Evolutionary conservation across 2,888 invertebrate genomes (phyloP).

Genomic region (Coelopa pilipes): DNA sequence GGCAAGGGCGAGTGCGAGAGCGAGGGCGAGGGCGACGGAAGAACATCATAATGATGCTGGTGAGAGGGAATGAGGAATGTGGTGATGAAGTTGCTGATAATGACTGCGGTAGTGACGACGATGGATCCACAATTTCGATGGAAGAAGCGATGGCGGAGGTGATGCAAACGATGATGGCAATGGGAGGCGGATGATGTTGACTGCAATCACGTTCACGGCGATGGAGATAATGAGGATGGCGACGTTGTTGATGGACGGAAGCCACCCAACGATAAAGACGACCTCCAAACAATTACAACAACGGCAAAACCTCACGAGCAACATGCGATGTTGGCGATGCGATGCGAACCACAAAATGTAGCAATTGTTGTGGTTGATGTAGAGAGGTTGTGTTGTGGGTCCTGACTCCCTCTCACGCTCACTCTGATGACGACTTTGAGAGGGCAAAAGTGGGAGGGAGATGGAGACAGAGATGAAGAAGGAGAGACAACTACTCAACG

Average conservation of each 20-base stretch:
- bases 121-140: too few relatives aligned
- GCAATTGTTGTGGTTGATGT: not conserved
- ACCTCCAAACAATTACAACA: not conserved
- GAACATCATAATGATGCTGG: not conserved
- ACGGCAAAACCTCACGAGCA: not conserved
- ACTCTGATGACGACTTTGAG: not conserved
- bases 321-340: slow-evolving; percentile 13
- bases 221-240: not conserved
- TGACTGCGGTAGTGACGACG: too few relatives aligned
- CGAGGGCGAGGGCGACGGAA: not conserved
- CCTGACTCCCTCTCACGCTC: not conserved
- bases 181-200: too few relatives aligned
- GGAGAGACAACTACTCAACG: too few relatives aligned
- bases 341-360: slow-evolving; percentile 2
- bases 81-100: too few relatives aligned
- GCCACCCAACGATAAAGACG: not conserved
- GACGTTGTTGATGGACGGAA: not conserved
- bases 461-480: too few relatives aligned
- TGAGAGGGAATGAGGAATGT: not conserved
- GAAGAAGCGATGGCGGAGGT: too few relatives aligned
- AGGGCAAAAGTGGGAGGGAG: too few relatives aligned
- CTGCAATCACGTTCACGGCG: too few relatives aligned
- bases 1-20: not conserved
- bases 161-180: too few relatives aligned
- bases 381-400: not conserved